Evolutionary conservation across 2,888 invertebrate genomes (phyloP), one percentile per base, ranked within the genome.

Genomic region (Thereva nobilitata): DNA sequence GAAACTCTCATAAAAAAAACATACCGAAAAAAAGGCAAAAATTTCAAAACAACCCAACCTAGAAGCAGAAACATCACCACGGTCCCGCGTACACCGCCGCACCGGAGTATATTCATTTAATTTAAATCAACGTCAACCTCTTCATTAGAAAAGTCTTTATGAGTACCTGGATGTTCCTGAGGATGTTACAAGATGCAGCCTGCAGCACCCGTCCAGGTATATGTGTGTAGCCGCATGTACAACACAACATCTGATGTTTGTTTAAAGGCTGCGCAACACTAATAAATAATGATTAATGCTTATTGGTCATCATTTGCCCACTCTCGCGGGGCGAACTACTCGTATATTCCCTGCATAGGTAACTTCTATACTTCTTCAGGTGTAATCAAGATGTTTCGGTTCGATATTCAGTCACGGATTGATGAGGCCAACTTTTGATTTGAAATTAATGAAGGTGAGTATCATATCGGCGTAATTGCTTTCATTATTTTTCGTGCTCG

Each of bases 271-370:
- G 63, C 67, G 53, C 66, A 68, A 67, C 68, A 70, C 70, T 70
- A 67, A 70, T 70, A 70, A 70, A 68, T 66, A 70, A 70, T 70
- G 70, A 70, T 70, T 70, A 70, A 70, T 70, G 70, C 50, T 70
- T 70, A 70, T 70, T 70, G 70, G 64, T 54, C 70, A 70, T 70
- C 70, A 68, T 67, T 70, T 67, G 61, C 66, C 69, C 67, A 69
- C 64, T 67, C 66, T 49, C 50, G 65, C 50, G 65, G 52, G 55
- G 67, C 59, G 55, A 65, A 64, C 64, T 64, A 23, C 23, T 23
- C 23, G 23, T 23, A 23, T 2, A 23, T 23, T 23, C 23, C 23
- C 23, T 23, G 23, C 23, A 23, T 23, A 23, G 23, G 23, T 23
- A 23, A 23, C 23, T 23, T 23, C 23, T 23, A 23, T 23, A 23